Evolutionary conservation across 1,140 invertebrate species (phyloP).

Genomic region (Sitophilus oryzae): DNA sequence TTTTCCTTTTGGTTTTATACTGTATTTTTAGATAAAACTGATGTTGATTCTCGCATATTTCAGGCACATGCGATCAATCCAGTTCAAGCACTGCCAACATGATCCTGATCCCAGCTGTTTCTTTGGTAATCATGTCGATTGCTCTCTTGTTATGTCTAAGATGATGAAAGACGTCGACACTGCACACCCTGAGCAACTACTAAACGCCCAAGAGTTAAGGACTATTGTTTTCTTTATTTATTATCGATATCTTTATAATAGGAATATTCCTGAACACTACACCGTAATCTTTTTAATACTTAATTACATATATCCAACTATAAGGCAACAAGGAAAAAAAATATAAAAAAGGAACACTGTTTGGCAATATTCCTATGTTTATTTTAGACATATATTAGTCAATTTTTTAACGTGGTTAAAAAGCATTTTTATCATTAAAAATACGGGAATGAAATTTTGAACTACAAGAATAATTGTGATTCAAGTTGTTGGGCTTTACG

Average conservation of each 20-base stretch:
- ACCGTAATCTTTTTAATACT: no score
- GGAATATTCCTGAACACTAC: slow-evolving; percentile 4
- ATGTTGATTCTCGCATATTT: slow-evolving; percentile 23
- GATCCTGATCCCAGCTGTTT: slow-evolving; percentile 26
- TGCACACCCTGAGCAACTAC: slow-evolving; percentile 34
- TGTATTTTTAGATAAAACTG: background rate
- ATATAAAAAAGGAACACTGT: background rate
- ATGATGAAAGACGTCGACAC: slow-evolving; percentile 36
- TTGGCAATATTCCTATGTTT: background rate
- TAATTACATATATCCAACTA: no score
- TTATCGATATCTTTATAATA: background rate
- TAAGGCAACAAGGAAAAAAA: no score
- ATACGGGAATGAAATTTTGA: slow-evolving; percentile 13
- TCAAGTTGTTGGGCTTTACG: slow-evolving; percentile 19
- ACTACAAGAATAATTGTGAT: slow-evolving; percentile 18
- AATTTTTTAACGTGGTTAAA: slow-evolving; percentile 16
- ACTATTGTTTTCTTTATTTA: background rate
- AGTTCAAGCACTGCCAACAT: slow-evolving; percentile 29
- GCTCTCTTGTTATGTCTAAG: slow-evolving; percentile 26
- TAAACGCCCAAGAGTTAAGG: slow-evolving; percentile 22
- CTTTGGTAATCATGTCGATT: slow-evolving; percentile 25
- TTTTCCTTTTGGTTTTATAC: slow-evolving; percentile 1
- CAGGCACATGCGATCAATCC: slow-evolving; percentile 38
- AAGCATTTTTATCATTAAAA: slow-evolving; percentile 12
- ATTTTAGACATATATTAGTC: slow-evolving; percentile 2